Percentiles rank a stretch among this genome's conserved stretches.
These are phyloP conservation scores for Mustela nigripes DNA, from an alignment of 2,113 vertebrate species.

Conservation along the genomic window DNA sequence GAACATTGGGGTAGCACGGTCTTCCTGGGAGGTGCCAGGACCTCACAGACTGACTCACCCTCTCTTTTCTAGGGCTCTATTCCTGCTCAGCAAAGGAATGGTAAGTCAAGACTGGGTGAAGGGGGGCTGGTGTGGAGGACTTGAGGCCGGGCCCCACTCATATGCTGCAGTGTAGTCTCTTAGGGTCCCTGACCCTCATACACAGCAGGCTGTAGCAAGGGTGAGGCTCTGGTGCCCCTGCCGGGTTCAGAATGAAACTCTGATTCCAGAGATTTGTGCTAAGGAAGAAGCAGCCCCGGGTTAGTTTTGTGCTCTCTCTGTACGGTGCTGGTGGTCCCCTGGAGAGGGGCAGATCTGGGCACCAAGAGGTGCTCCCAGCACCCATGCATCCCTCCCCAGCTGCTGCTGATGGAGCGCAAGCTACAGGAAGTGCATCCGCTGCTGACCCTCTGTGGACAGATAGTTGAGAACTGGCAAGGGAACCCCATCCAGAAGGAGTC, in stretches of 20 bases:
- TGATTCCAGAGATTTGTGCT: not conserved
- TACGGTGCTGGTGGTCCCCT: not conserved
- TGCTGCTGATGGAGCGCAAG: slow-evolving; percentile 98
- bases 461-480: slow-evolving; percentile 99
- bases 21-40: not conserved
- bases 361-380: not conserved
- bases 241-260: not conserved
- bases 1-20: not conserved
- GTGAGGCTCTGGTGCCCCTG: not conserved
- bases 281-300: not conserved
- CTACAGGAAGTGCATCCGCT: slow-evolving; percentile 98
- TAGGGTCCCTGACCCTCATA: not conserved
- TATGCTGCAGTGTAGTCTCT: not conserved
- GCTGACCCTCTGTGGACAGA: slow-evolving; percentile 97
- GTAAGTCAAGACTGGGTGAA: slow-evolving; percentile 88
- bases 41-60: not conserved
- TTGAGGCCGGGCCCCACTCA: not conserved
- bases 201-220: not conserved
- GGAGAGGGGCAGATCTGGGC: not conserved
- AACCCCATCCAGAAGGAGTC: slow-evolving; percentile 99
- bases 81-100: slow-evolving; percentile 99
- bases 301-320: not conserved
- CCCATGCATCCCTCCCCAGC: slow-evolving; percentile 79
- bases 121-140: not conserved
- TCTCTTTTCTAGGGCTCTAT: slow-evolving; percentile 93